Percentiles rank a stretch among this genome's conserved stretches.
Evolutionary conservation across 1,140 invertebrate genomes (phyloP).

Genomic region (Danaus melanippus): DNA sequence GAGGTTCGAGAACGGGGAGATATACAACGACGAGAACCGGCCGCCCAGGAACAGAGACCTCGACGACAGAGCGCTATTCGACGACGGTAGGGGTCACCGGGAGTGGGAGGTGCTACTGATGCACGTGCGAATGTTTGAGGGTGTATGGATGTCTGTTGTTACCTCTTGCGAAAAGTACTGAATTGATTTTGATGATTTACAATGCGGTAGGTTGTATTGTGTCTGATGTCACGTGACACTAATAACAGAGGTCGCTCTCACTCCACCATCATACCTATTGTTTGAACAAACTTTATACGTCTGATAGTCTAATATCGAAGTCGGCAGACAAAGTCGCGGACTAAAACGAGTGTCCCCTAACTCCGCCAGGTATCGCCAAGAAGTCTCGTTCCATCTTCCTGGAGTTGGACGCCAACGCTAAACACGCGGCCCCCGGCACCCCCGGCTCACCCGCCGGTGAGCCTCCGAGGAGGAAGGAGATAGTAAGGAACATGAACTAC

Average conservation of each 20-base stretch:
- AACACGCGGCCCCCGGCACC: conserved; percentile 62
- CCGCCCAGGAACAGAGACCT: conserved; percentile 71
- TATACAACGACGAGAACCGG: conserved; percentile 76
- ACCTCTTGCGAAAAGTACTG: too few relatives aligned
- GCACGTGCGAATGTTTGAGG: too few relatives aligned
- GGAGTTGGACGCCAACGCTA: conserved; percentile 84
- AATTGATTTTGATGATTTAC: too few relatives aligned
- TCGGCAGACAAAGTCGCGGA: too few relatives aligned
- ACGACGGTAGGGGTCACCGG: conserved; percentile 76
- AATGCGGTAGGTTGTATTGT: too few relatives aligned
- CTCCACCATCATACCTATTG: too few relatives aligned
- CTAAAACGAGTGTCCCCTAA: background rate
- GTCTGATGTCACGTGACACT: too few relatives aligned
- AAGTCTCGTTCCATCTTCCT: conserved; percentile 89
- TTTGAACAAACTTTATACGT: too few relatives aligned
- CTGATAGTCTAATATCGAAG: too few relatives aligned
- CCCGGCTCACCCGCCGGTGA: conserved; percentile 64
- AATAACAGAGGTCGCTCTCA: too few relatives aligned
- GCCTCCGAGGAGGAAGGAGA: conserved; percentile 71
- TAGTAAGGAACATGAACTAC: conserved; percentile 60
- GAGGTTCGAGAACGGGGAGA: conserved; percentile 86
- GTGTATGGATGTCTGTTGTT: too few relatives aligned
- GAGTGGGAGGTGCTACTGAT: too few relatives aligned
- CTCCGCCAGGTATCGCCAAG: conserved; percentile 82
- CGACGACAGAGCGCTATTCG: conserved; percentile 86